These are phyloP conservation scores for Amblyopsis rosae DNA, from an alignment of 2,113 vertebrate species.

Conservation along the genomic window DNA sequence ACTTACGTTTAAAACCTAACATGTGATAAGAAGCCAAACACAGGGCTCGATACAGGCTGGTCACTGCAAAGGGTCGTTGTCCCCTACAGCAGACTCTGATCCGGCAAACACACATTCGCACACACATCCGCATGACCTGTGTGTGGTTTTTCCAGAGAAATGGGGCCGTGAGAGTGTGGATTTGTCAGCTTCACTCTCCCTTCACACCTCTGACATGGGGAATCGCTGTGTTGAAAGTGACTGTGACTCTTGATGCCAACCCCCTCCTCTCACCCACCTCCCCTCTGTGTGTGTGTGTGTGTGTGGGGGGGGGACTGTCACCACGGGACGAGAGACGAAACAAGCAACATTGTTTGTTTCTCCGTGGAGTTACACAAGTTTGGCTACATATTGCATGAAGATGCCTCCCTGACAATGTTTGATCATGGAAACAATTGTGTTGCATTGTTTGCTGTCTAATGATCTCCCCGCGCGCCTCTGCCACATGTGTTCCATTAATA, in stretches of 20 bases:
- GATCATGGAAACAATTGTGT: slow-evolving; percentile 60
- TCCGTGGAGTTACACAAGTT: slow-evolving; percentile 23
- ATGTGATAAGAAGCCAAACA: too few relatives aligned
- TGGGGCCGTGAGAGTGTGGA: slow-evolving; percentile 26
- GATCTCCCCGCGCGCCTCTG: slow-evolving; percentile 52
- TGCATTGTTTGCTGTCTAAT: slow-evolving; percentile 64
- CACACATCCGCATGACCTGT: too few relatives aligned
- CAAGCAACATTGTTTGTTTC: slow-evolving; percentile 51
- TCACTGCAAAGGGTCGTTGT: too few relatives aligned
- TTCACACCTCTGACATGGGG: slow-evolving; percentile 55
- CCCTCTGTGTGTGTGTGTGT: neutral
- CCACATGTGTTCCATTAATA: slow-evolving; percentile 71
- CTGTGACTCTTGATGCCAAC: slow-evolving; percentile 47
- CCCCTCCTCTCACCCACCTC: slow-evolving; percentile 36
- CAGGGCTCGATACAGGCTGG: too few relatives aligned
- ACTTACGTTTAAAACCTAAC: too few relatives aligned
- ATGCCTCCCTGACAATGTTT: slow-evolving; percentile 60
- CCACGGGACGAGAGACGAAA: slow-evolving; percentile 10
- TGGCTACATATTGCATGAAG: slow-evolving; percentile 61
- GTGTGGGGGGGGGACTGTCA: slow-evolving; percentile 8
- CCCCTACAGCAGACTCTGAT: too few relatives aligned
- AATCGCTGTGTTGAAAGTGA: slow-evolving; percentile 54
- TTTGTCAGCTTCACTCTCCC: slow-evolving; percentile 57
- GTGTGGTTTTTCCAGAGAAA: slow-evolving; percentile 7
- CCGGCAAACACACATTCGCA: too few relatives aligned